These are phyloP conservation scores for Aelia acuminata DNA, from an alignment of 2,888 invertebrate species.

Conservation along the genomic window DNA sequence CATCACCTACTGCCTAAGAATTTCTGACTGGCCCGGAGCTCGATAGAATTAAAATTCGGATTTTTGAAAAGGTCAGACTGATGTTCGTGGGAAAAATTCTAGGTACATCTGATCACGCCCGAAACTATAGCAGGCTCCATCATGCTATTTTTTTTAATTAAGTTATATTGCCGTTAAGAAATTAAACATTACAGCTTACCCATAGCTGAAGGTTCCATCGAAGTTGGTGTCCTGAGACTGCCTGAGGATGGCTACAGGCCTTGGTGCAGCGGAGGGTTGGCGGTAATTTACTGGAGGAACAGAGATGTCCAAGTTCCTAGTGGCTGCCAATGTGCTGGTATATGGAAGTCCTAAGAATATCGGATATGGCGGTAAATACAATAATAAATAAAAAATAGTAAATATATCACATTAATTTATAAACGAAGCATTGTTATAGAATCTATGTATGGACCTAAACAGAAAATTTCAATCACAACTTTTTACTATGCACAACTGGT, in stretches of 20 bases:
- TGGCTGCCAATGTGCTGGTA: neutral
- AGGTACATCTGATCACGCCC: neutral
- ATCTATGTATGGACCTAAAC: too few relatives aligned
- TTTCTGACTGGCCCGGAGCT: neutral
- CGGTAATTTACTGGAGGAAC: neutral
- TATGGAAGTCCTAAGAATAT: neutral
- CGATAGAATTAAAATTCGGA: neutral
- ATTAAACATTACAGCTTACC: slow-evolving; percentile 64
- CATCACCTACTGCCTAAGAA: neutral
- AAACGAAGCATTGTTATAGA: too few relatives aligned
- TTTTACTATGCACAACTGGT: too few relatives aligned
- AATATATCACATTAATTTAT: neutral
- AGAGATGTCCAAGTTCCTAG: neutral
- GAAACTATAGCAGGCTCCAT: neutral
- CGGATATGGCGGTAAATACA: neutral
- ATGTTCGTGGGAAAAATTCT: neutral
- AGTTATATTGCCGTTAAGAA: neutral
- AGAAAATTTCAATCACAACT: too few relatives aligned
- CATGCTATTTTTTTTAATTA: neutral
- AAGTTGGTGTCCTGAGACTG: slow-evolving; percentile 75
- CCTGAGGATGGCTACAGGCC: slow-evolving; percentile 75
- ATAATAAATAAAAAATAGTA: neutral
- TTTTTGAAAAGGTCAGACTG: slow-evolving; percentile 17
- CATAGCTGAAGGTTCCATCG: slow-evolving; percentile 77
- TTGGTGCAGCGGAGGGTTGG: slow-evolving; percentile 66